Percentiles rank a stretch among this genome's conserved stretches.
These are phyloP conservation scores for Drosophila picticornis DNA, from an alignment of 2,888 invertebrate species.

Conservation along the genomic window DNA sequence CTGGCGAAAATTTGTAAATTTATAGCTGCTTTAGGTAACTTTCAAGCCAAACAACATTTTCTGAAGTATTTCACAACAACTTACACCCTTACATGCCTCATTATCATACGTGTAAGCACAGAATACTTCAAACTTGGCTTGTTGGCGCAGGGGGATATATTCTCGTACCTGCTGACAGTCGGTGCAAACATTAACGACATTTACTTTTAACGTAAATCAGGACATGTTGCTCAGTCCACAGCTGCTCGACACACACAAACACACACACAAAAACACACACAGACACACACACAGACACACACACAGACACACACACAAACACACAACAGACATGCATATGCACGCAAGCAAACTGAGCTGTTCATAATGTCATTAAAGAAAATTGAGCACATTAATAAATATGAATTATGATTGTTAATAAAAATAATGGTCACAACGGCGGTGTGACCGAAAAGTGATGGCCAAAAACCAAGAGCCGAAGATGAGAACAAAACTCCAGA, in stretches of 20 bases:
- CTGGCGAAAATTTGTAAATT: conserved; percentile 12
- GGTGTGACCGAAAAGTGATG: conserved; percentile 27
- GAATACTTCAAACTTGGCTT: conserved; percentile 34
- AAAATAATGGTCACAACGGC: conserved; percentile 50
- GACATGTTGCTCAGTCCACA: conserved; percentile 27
- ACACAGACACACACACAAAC: neutral
- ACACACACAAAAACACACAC: neutral
- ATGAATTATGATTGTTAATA: conserved; percentile 73
- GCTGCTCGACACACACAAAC: conserved; percentile 20
- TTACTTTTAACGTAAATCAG: conserved; percentile 47
- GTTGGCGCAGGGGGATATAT: neutral
- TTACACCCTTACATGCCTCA: conserved; percentile 26
- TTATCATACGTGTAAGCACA: conserved; percentile 50
- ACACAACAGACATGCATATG: neutral
- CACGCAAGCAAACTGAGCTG: conserved; percentile 2
- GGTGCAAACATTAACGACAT: conserved; percentile 42
- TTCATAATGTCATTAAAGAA: conserved; percentile 66
- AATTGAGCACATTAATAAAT: conserved; percentile 76
- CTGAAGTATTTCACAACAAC: conserved; percentile 10
- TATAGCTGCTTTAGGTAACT: conserved; percentile 25
- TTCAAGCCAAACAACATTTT: conserved; percentile 25
- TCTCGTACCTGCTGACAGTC: conserved; percentile 22
- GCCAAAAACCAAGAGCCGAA: conserved; percentile 15
- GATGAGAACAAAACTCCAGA: conserved; percentile 22
- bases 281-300: neutral